Conservation (phyloP, 2,888 invertebrate genomes). For the Apotomis capreana region DNA sequence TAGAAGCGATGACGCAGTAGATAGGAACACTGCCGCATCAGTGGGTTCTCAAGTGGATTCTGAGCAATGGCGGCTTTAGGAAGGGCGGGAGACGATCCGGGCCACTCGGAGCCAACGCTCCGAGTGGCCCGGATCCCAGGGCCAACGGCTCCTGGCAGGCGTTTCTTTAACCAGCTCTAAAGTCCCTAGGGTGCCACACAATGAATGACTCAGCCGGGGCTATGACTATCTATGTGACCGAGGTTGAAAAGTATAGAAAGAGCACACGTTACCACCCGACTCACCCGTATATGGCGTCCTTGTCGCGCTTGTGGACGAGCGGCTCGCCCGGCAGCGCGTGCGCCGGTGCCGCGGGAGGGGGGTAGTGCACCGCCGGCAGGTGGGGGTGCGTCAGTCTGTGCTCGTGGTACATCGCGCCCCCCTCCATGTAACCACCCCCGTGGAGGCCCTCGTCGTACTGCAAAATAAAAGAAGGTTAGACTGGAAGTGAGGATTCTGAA, state of each 20-base stretch:
- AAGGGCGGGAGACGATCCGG: no score
- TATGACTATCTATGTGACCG: no score
- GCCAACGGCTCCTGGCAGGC: no score
- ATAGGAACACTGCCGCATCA: no score
- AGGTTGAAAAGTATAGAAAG: slow-evolving; percentile 29
- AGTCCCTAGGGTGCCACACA: no score
- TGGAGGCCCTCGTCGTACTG: slow-evolving; percentile 98
- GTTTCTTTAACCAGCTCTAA: no score
- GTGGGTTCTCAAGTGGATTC: no score
- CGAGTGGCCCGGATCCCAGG: no score
- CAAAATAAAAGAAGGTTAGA: slow-evolving; percentile 50
- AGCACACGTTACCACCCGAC: slow-evolving; percentile 81
- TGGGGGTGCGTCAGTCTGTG: slow-evolving; percentile 92
- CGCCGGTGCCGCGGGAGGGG: slow-evolving; percentile 93
- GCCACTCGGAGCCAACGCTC: no score
- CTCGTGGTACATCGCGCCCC: slow-evolving; percentile 89
- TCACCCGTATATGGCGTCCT: slow-evolving; percentile 99
- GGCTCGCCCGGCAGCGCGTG: slow-evolving; percentile 94
- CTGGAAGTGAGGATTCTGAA: neutral
- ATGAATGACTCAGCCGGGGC: no score
- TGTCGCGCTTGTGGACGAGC: slow-evolving; percentile 98
- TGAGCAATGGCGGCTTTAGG: no score
- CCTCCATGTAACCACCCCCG: slow-evolving; percentile 93
- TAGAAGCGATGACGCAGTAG: no score
- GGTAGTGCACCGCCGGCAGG: slow-evolving; percentile 88